Evolutionary conservation across 53 echinoderm and acorn worm species (phyloP), one percentile per base, ranked within the genome.

Genomic region (Glandiceps talaboti): DNA sequence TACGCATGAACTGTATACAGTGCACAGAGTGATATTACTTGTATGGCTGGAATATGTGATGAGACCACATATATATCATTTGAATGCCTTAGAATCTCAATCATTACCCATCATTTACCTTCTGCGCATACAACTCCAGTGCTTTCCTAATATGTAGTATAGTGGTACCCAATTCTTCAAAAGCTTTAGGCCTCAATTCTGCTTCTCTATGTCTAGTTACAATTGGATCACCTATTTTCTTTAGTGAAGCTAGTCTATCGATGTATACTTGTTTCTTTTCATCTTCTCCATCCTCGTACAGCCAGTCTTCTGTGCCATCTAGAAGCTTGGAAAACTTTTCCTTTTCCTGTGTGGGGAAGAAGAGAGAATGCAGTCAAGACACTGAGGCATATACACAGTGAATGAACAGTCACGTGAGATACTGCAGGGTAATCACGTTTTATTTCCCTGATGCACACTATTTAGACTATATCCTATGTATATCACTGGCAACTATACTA

Each of bases 251-350:
- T 14, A 97, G 81, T 82, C 91, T 97, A 28, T 85, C 73, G 6
- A 87, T 79, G 79, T 97, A 97, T 12, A 86, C 86, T 75, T 75
- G 90, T 82, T 97, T 97, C 12, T 84, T 32, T 72, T 88, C 86
- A 73, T 97, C 91, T 73, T 97, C 97, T 0, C 97, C 97, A 33
- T 97, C 97, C 75, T 90, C 97, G 84, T 97, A 97, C 74, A 97
- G 73, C 97, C 97, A 97, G 74, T 97, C 87, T 77, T 97, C 97
- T 74, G 97, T 97, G 1, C 93, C 82, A 27, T 87, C 87, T 29
- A 97, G 85, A 33, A 89, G 14, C 33, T 85, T 85, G n/a, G 86
- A 75, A 73, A 97, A 93, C 33, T 81, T 80, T 33, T 84, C 87
- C 32, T 89, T 86, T 6, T 96, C 97, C 97, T 93, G 76, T 12